Evolutionary conservation across 2,113 vertebrate species (phyloP), one percentile per base, ranked within the genome.

Genomic region (Vidua chalybeata): DNA sequence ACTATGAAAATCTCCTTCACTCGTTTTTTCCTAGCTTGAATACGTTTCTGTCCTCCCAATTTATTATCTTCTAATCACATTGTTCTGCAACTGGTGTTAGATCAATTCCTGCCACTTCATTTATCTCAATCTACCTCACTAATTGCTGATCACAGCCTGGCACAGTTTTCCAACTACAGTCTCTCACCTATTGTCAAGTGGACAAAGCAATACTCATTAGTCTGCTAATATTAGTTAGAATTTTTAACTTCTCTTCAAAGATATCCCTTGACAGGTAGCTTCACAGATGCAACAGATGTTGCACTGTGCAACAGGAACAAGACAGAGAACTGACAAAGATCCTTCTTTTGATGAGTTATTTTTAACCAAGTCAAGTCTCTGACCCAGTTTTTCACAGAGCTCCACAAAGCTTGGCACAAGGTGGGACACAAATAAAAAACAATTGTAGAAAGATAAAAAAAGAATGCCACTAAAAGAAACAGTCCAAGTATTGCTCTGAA

Each of bases 351-450:
- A 91, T 39, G 56, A 87, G 81, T 56, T 96, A 95, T 97, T 93
- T 96, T 95, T 95, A 96, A 89, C 87, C 48, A 78, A 82, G 66
- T 68, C 62, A 82, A 90, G 84, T 46, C 90, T 91, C 77, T 96
- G 93, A 95, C 96, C 90, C 64, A 94, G 84, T 91, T 96, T 77
- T 74, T 59, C 1, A 7, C 64, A 81, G 18, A n/a, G n/a, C 84
- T 84, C 43, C 73, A 89, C 69, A 89, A 87, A 89, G 56, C 56
- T 21, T 86, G 76, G 67, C 62, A 93, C 46, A 31, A 35, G 13
- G n/a, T 45, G 8, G 31, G 35, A 87, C 51, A 58, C 11, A 67
- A 76, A 35, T 48, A 8, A 80, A 73, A 61, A 56, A 35, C 31
- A 72, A 31, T 0, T 24, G 26, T 39, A 91, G 49, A 84, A 14